A percentile compares a stretch with the other conserved stretches of the same genome.
These are phyloP conservation scores for Atta colombica DNA, from an alignment of 1,140 invertebrate species.

Conservation along the genomic window DNA sequence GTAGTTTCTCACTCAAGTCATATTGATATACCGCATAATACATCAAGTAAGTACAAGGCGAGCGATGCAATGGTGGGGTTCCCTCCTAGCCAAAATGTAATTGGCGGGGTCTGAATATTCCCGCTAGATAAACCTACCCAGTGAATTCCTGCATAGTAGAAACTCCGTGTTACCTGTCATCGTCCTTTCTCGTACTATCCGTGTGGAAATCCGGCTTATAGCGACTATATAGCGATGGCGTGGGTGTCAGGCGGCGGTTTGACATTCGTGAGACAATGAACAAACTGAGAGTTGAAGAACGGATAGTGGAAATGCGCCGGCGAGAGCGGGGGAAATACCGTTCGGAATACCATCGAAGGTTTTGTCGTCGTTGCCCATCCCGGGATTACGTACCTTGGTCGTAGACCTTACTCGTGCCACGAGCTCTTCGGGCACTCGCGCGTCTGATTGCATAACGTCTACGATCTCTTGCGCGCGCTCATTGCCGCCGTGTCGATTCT, in stretches of 20 bases:
- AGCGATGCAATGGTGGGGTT: not conserved
- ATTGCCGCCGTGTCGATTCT: slow-evolving; percentile 77
- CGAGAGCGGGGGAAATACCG: not conserved
- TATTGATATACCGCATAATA: slow-evolving; percentile 35
- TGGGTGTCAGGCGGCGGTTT: not conserved
- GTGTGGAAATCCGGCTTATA: slow-evolving; percentile 25
- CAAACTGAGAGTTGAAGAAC: not conserved
- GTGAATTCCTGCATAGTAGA: not conserved
- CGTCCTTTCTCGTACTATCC: not conserved
- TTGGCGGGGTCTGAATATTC: not conserved
- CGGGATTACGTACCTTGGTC: slow-evolving; percentile 80
- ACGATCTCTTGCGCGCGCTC: slow-evolving; percentile 67
- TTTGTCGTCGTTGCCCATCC: slow-evolving; percentile 75
- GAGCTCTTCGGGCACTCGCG: slow-evolving; percentile 49
- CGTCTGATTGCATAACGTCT: slow-evolving; percentile 76
- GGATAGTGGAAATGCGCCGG: not conserved
- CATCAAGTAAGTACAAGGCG: not conserved
- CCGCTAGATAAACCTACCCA: slow-evolving; percentile 19
- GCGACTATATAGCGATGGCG: not conserved
- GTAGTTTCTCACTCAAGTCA: slow-evolving; percentile 24
- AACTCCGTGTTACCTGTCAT: slow-evolving; percentile 22
- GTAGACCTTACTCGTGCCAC: slow-evolving; percentile 79
- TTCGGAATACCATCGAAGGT: slow-evolving; percentile 63
- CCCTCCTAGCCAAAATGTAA: slow-evolving; percentile 7
- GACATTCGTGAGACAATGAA: slow-evolving; percentile 38